Base-by-base conservation (phyloP, 2,797 vertebrate species). In the Sebastes glaucus region DNA sequence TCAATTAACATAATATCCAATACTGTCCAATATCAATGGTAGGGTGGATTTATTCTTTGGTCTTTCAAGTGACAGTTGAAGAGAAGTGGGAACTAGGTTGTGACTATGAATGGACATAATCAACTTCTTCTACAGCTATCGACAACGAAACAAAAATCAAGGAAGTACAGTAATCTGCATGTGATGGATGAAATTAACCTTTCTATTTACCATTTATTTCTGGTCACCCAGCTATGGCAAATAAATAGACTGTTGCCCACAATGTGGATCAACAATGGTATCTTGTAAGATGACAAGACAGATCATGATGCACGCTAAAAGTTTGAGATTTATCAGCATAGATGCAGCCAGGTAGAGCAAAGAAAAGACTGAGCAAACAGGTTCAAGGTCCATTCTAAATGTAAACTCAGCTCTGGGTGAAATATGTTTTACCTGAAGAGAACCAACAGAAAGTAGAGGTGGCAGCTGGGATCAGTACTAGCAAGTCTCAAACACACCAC, bases 391-490 rank as follows among this genome's bases (percentile, higher is more conserved):
- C 32, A 2, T 6, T 66, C 20, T 38, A 27, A 72, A 82, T 52
- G 87, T 81, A 72, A 49, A 85, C 65, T 82, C 84, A 87, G 77
- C 79, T 77, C 18, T 23, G 52, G 46, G 73, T 82, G 87, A 88
- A 76, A 84, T 4, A 22, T 59, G 42, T 74, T 86, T 82, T 65
- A 89, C 80, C 80, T 83, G 76, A 76, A 65, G 28, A 81, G 9
- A 53, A 74, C 18, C 13, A 33, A 77, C 13, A 79, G 57, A 72
- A 75, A 92, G 56, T 70, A 8, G 74, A 90, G 83, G 81, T 84
- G 92, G 93, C 91, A 91, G 85, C 70, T 63, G 32, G 28, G 59
- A 63, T 65, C 74, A 87, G 84, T 25, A 76, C 63, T 81, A 68
- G 77, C 53, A 71, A 49, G 72, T 77, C 77, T 84, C 22, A 86